phyloP scores from a whole-genome alignment of 2,888 invertebrate species.

The Melieria crassipennis region DNA sequence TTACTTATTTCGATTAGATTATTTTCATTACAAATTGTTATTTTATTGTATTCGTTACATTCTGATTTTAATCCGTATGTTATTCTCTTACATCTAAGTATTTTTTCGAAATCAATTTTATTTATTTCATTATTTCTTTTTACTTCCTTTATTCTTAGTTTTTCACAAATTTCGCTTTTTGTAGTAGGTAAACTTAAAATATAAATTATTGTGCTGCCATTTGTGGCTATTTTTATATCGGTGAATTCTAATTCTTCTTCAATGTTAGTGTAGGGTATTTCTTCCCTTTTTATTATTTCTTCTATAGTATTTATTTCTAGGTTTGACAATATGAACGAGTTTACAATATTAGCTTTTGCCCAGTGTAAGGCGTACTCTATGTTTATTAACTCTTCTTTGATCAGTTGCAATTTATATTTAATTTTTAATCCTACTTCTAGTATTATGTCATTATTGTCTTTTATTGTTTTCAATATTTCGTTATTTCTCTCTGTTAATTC shows the following conservation, averaged over 20 bases:
- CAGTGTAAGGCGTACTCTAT: too few relatives aligned
- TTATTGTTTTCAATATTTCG: too few relatives aligned
- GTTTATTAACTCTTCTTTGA: too few relatives aligned
- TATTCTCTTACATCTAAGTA: neutral
- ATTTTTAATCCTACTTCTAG: too few relatives aligned
- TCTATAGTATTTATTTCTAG: too few relatives aligned
- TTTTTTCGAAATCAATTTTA: neutral
- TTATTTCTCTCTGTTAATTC: too few relatives aligned
- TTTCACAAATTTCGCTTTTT: conserved; percentile 17
- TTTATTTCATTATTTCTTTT: too few relatives aligned
- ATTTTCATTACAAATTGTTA: conserved; percentile 13
- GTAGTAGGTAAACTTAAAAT: conserved; percentile 1
- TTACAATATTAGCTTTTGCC: too few relatives aligned
- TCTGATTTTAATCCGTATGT: neutral
- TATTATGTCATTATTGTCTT: too few relatives aligned
- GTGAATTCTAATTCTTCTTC: conserved; percentile 22
- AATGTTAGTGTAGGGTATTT: neutral
- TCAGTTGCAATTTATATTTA: too few relatives aligned
- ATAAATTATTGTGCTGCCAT: neutral
- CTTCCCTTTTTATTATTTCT: too few relatives aligned
- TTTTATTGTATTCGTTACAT: neutral
- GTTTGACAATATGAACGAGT: too few relatives aligned
- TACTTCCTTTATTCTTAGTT: neutral
- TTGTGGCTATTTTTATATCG: conserved; percentile 14
- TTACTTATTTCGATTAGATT: conserved; percentile 19